Conservation (phyloP, 2,113 vertebrate genomes). For the Zosterops japonicus region DNA sequence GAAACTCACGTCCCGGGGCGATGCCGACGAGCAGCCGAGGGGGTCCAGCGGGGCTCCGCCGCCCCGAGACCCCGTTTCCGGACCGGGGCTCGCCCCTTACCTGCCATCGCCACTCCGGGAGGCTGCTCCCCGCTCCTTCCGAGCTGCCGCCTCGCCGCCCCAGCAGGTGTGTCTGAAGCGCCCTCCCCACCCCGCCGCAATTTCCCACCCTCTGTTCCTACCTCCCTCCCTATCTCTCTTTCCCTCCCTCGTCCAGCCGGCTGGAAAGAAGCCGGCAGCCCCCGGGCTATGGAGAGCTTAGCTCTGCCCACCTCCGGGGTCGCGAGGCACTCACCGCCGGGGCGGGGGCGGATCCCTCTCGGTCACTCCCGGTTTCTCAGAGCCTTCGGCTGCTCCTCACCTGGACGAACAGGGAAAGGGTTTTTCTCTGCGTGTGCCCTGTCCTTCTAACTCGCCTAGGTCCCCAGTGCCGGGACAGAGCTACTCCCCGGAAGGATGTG, state of each 20-base stretch:
- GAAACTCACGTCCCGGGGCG: not conserved
- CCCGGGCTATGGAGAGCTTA: not conserved
- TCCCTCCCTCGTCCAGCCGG: not conserved
- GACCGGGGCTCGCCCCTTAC: not conserved
- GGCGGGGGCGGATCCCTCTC: not conserved
- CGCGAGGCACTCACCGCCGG: not conserved
- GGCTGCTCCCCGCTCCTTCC: not conserved
- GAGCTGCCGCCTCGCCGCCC: not conserved
- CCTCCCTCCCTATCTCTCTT: not conserved
- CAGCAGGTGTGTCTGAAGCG: constrained; percentile 27
- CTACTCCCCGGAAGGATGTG: constrained; percentile 27
- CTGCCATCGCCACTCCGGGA: not conserved
- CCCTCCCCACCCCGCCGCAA: not conserved
- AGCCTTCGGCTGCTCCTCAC: not conserved
- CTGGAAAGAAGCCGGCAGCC: not conserved
- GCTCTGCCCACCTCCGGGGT: not conserved
- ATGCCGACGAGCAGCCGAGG: not conserved
- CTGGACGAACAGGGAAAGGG: not conserved
- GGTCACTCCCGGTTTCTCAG: not conserved
- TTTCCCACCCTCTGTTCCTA: not conserved
- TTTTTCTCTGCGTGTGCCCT: not conserved
- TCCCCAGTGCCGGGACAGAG: not conserved
- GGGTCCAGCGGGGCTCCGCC: not conserved
- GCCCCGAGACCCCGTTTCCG: not conserved
- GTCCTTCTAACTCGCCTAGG: not conserved